Evolutionary conservation across 2,888 invertebrate genomes (phyloP).

Genomic region (Strigamia crassipes): DNA sequence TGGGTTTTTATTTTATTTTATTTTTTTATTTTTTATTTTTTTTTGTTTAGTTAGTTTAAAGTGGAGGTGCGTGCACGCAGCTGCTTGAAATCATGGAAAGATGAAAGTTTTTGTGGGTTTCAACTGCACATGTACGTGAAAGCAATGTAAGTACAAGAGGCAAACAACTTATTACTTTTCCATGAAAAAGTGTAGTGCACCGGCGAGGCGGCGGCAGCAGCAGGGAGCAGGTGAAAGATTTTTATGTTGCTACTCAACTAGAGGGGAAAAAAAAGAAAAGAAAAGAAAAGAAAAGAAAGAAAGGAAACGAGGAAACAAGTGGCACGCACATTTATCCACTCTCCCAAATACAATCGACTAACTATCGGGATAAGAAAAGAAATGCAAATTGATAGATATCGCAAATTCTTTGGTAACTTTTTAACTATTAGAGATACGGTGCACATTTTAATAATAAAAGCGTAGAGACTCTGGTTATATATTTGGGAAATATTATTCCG

Average conservation of each 20-base stretch:
- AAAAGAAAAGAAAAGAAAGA: neutral
- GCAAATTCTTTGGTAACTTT: too few species aligned
- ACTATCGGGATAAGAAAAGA: too few species aligned
- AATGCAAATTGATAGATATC: too few species aligned
- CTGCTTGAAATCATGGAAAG: neutral
- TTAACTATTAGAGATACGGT: too few species aligned
- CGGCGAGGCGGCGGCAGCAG: neutral
- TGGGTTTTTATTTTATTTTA: too few species aligned
- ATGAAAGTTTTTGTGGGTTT: neutral
- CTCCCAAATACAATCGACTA: neutral
- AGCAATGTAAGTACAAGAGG: neutral
- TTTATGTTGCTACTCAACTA: constrained; percentile 4
- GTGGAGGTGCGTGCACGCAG: too few species aligned
- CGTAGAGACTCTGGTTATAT: too few species aligned
- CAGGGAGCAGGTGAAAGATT: neutral
- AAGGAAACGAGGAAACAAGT: neutral
- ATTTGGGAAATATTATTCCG: too few species aligned
- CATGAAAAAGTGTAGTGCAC: neutral
- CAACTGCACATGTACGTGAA: neutral
- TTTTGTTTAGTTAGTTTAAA: too few species aligned
- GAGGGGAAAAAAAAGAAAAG: neutral
- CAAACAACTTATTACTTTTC: neutral
- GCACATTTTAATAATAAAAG: too few species aligned
- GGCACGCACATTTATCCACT: neutral
- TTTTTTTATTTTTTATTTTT: too few species aligned